phyloP scores from a whole-genome alignment of 2,888 invertebrate genomes.

The Amiota mariae region DNA sequence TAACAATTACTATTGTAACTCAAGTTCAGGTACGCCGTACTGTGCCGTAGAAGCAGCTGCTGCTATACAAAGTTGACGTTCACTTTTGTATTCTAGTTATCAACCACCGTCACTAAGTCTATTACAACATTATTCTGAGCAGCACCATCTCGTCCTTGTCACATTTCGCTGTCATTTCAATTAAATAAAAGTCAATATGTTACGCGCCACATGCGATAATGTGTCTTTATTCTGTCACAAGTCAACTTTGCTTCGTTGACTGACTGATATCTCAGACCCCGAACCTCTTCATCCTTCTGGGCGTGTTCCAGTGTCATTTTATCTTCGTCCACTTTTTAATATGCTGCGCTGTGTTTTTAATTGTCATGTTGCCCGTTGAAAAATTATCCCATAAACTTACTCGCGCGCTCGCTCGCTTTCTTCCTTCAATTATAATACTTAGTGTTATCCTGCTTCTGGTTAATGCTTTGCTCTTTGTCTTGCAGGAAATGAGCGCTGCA shows the following conservation, averaged over 20 bases:
- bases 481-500: too few relatives aligned
- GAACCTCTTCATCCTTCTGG: neutral
- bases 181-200: conserved; percentile 16
- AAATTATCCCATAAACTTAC: conserved; percentile 15
- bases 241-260: conserved; percentile 15
- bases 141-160: neutral
- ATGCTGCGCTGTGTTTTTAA: conserved; percentile 1
- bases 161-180: conserved; percentile 1
- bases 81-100: neutral
- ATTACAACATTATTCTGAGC: neutral
- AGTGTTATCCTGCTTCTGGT: conserved; percentile 5
- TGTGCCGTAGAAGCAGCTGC: neutral
- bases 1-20: conserved; percentile 12
- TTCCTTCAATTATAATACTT: neutral
- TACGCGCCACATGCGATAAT: neutral
- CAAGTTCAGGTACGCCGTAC: conserved; percentile 57
- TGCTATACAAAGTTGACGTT: neutral
- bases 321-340: neutral
- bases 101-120: neutral
- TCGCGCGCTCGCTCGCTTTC: too few relatives aligned
- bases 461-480: neutral
- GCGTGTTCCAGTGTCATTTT: neutral
- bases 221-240: conserved; percentile 15
- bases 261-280: neutral
- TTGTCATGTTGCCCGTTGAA: neutral